Conservation (phyloP, 1,140 invertebrate species). For the Drosophila kikkawai region DNA sequence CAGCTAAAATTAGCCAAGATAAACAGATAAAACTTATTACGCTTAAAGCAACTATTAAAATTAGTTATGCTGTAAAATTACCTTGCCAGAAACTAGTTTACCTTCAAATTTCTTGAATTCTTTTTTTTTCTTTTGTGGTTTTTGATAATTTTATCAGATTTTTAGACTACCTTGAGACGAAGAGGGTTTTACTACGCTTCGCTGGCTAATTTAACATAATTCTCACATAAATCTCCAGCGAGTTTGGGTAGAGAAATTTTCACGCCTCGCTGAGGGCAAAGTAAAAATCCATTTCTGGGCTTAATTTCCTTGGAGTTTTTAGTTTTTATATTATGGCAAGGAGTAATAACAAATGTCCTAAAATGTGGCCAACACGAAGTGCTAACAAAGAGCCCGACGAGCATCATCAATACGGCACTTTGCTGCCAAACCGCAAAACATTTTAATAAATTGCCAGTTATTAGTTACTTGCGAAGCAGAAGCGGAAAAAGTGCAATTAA, state of each 20-base stretch:
- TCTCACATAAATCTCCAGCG: conserved; percentile 79
- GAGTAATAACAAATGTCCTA: conserved; percentile 48
- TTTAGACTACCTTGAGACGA: conserved; percentile 1
- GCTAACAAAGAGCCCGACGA: neutral
- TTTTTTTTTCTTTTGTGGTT: conserved; percentile 14
- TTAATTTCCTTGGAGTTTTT: conserved; percentile 36
- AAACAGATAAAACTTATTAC: conserved; percentile 4
- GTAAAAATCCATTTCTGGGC: conserved; percentile 19
- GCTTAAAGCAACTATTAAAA: neutral
- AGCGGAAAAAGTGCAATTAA: conserved; percentile 80
- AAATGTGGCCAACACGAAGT: conserved; percentile 44
- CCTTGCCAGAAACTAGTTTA: conserved; percentile 24
- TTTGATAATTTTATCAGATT: conserved; percentile 51
- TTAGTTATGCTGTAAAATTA: conserved; percentile 9
- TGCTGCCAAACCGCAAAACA: conserved; percentile 68
- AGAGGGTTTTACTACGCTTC: conserved; percentile 42
- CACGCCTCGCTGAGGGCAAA: conserved; percentile 64
- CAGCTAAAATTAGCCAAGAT: no score
- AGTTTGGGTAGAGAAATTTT: conserved; percentile 79
- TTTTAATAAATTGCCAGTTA: conserved; percentile 82
- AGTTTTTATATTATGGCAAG: neutral
- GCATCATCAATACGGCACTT: conserved; percentile 13
- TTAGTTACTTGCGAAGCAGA: conserved; percentile 66
- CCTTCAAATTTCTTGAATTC: conserved; percentile 26
- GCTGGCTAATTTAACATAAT: conserved; percentile 79